A percentile compares a stretch with the other conserved stretches of the same genome.
Conservation (phyloP, 2,888 invertebrate species). For the Aethes cnicana region DNA sequence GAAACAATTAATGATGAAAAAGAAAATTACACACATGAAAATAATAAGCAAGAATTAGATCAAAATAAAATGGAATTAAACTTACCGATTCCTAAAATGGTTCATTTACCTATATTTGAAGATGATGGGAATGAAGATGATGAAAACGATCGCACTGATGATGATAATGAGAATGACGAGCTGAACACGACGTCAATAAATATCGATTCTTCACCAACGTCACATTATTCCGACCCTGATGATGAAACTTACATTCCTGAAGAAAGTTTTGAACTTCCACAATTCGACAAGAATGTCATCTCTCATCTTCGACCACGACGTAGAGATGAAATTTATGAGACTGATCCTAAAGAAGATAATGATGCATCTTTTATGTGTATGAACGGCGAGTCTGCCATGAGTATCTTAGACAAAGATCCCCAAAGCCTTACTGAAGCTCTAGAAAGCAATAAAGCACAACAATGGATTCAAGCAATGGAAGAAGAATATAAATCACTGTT, state of each 20-base stretch:
- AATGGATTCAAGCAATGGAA: neutral
- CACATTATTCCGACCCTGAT: conserved; percentile 7
- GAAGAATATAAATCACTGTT: neutral
- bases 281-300: neutral
- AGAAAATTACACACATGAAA: too few relatives aligned
- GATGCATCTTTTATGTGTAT: too few relatives aligned
- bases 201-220: neutral
- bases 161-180: too few relatives aligned
- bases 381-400: too few relatives aligned
- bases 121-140: neutral
- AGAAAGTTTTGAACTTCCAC: neutral
- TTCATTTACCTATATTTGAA: neutral
- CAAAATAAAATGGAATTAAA: too few relatives aligned
- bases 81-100: neutral
- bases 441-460: neutral
- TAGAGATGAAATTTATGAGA: neutral
- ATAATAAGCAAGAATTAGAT: too few relatives aligned
- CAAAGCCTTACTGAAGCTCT: neutral
- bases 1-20: too few relatives aligned
- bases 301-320: neutral
- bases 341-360: too few relatives aligned
- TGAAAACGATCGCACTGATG: neutral
- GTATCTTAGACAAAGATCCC: too few relatives aligned
- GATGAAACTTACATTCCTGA: neutral
- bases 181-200: too few relatives aligned